These are phyloP conservation scores for Gastrophryne carolinensis DNA, from an alignment of 2,797 vertebrate species.

Conservation along the genomic window DNA sequence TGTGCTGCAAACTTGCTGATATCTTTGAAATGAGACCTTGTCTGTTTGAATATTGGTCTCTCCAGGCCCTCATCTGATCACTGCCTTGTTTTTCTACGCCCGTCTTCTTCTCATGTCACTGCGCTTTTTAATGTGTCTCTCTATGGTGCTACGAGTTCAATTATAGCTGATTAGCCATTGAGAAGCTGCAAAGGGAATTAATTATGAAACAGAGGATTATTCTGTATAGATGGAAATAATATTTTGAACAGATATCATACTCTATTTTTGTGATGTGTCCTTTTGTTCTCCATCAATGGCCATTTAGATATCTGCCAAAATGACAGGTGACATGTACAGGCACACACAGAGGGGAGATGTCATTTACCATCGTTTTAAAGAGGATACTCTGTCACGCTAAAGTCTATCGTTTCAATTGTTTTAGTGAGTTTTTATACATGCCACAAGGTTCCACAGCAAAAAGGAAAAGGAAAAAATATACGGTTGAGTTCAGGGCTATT, in stretches of 20 bases:
- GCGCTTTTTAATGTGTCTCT: background rate
- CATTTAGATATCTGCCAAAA: background rate
- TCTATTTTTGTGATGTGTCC: background rate
- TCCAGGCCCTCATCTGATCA: background rate
- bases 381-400: background rate
- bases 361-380: background rate
- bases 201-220: background rate
- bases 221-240: background rate
- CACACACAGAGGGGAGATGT: background rate
- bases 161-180: background rate
- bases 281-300: background rate
- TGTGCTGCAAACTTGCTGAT: conserved; percentile 27
- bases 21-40: conserved; percentile 15
- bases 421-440: too few relatives aligned
- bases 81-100: background rate
- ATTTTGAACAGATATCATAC: background rate
- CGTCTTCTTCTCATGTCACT: background rate
- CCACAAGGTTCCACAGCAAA: too few relatives aligned
- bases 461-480: too few relatives aligned
- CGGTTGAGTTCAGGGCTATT: too few relatives aligned
- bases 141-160: background rate
- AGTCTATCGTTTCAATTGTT: too few relatives aligned
- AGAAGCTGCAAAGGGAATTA: background rate
- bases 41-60: conserved; percentile 17
- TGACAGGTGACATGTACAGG: background rate